Percentiles rank a stretch among this genome's conserved stretches.
Evolutionary conservation across 2,797 vertebrate genomes (phyloP).

Genomic region (Hipposideros larvatus): DNA sequence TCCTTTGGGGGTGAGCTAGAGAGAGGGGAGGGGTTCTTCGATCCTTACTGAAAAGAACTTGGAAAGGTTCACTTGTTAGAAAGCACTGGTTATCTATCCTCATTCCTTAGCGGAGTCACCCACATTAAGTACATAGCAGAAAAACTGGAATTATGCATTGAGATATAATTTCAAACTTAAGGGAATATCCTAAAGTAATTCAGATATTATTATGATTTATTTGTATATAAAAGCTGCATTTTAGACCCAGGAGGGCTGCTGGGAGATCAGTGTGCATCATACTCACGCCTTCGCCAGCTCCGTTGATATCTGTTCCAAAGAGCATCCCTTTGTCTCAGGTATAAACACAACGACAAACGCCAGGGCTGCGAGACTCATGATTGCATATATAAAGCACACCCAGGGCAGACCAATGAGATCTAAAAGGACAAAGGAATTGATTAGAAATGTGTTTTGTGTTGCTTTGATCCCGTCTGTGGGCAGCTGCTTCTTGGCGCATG

Average conservation of each 20-base stretch:
- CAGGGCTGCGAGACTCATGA: constrained; percentile 94
- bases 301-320: constrained; percentile 97
- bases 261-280: rapidly evolving
- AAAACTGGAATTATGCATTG: not conserved
- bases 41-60: not conserved
- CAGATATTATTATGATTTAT: not conserved
- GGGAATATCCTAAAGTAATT: constrained; percentile 18
- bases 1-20: not conserved
- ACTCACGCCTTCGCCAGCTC: constrained; percentile 94
- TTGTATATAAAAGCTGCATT: not conserved
- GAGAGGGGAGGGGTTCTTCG: not conserved
- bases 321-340: constrained; percentile 95
- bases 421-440: constrained; percentile 80
- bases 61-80: not conserved
- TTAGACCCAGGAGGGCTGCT: not conserved
- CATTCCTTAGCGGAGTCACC: not conserved
- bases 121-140: not conserved
- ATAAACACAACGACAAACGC: constrained; percentile 94
- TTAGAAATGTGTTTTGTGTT: not conserved
- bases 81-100: not conserved
- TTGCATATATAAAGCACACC: constrained; percentile 94
- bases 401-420: constrained; percentile 94
- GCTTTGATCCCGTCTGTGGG: not conserved
- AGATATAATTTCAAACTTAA: not conserved
- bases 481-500: not conserved